Conservation (phyloP, 1,140 invertebrate genomes). For the Triops longicaudatus region DNA sequence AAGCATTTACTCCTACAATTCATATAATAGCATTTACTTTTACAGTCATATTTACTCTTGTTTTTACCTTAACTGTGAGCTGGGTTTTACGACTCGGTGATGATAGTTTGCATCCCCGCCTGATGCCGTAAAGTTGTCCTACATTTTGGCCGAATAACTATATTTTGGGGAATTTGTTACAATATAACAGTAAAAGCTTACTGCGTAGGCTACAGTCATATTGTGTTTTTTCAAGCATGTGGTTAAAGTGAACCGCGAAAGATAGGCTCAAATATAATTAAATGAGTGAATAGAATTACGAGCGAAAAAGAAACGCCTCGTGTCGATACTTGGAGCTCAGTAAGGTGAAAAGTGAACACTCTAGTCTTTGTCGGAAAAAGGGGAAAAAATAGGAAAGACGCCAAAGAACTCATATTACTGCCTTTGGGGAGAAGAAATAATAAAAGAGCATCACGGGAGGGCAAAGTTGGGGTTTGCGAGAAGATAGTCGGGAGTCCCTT, state of each 20-base stretch:
- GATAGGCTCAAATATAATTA: too few species aligned
- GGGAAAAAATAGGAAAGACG: background rate
- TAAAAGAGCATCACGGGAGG: background rate
- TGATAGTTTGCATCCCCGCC: background rate
- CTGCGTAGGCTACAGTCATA: too few species aligned
- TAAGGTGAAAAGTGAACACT: too few species aligned
- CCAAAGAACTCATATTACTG: background rate
- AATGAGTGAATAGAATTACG: too few species aligned
- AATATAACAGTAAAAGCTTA: background rate
- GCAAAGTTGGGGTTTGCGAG: background rate
- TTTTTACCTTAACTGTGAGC: background rate
- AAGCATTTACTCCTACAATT: too few species aligned
- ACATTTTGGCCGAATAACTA: background rate
- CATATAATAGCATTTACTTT: too few species aligned
- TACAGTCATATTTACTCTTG: too few species aligned
- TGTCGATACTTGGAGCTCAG: too few species aligned
- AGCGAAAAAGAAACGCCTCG: too few species aligned
- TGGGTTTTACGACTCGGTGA: background rate
- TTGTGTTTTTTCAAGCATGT: too few species aligned
- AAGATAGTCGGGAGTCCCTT: background rate
- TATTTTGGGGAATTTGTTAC: background rate
- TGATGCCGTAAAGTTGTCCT: background rate
- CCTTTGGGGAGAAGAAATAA: background rate
- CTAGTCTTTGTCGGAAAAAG: too few species aligned
- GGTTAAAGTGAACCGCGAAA: too few species aligned